Base-by-base conservation (phyloP, 1,140 invertebrate genomes). In the Pseudachorutes palmiensis region DNA sequence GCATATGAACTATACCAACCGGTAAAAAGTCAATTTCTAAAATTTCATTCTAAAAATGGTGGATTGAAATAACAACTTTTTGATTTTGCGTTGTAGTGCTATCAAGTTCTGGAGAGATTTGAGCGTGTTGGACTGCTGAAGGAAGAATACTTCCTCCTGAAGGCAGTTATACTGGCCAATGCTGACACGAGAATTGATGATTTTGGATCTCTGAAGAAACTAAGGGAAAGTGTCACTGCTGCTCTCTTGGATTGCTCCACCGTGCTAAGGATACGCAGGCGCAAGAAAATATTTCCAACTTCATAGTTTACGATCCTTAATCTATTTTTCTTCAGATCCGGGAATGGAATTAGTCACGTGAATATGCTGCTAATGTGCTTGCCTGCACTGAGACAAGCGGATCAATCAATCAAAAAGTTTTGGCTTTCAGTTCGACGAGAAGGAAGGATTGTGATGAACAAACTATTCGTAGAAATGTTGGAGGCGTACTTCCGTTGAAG, bases 381-480 rank as follows among this genome's bases (percentile, higher is more conserved):
- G 76, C 94, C 94, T 1, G 85, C 89, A 59, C 80, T 98, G 68
- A 82, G 92, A 71, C 92, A 95, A 78, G 89, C 92, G 0, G 94
- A 97, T 78, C 84, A 87, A 28, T 85, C 91, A 26, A 85, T 95
- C 59, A 84, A 93, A 59, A 86, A 86, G 73, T 97, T 94, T 79
- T 98, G 95, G 95, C 86, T 87, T 2, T 84, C 82, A 74, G 85
- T 97, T 19, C 90, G 93, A 74, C 86, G 88, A 74, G 91, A 92
- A 70, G 88, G 91, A 22, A 88, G 89, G 75, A 89, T 94, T 61
- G 86, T 87, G 60, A 94, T 98, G 91, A 96, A 97, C 81, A 97
- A 97, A 81, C 83, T 97, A 9, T 96, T 98, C 78, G 83, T 95
- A 30, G 94, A 98, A 81, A 98, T 98, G 94, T 82, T 97, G 62